A percentile compares a stretch with the other conserved stretches of the same genome.
These are phyloP conservation scores for Trichomalopsis sarcophagae DNA, from an alignment of 1,140 invertebrate species.

Conservation along the genomic window DNA sequence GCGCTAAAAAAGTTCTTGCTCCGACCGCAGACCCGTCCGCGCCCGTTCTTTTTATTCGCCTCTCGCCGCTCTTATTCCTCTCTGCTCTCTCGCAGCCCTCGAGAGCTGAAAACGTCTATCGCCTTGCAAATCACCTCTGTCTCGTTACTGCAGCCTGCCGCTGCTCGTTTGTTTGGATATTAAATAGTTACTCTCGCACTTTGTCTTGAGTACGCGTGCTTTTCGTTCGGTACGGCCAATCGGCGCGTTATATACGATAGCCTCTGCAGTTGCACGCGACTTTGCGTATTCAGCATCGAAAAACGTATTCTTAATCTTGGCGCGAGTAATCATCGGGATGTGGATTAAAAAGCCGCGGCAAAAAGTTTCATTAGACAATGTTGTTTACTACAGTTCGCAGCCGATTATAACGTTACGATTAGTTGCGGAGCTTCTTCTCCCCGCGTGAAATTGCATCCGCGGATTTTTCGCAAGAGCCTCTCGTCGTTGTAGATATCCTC, in stretches of 20 bases:
- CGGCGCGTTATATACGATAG: background rate
- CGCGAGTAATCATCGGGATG: too few species aligned
- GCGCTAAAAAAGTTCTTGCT: background rate
- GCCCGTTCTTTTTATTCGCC: slow-evolving; percentile 49
- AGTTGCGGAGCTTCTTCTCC: slow-evolving; percentile 1
- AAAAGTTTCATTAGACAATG: slow-evolving; percentile 12
- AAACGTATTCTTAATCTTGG: too few species aligned
- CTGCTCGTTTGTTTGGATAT: background rate
- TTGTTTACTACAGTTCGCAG: background rate
- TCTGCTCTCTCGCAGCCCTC: background rate
- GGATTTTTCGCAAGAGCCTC: slow-evolving; percentile 7
- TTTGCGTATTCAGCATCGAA: too few species aligned
- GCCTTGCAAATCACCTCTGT: slow-evolving; percentile 16
- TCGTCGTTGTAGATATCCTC: background rate
- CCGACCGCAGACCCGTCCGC: slow-evolving; percentile 49
- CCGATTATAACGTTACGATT: slow-evolving; percentile 25
- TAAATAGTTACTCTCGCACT: slow-evolving; percentile 15
- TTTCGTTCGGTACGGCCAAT: background rate
- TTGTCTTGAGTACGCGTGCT: background rate
- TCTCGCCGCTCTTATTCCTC: slow-evolving; percentile 14
- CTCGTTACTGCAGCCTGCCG: background rate
- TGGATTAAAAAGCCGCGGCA: background rate
- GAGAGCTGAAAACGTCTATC: slow-evolving; percentile 19
- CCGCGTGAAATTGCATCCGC: slow-evolving; percentile 27
- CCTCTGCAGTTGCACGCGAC: too few species aligned